Conservation (phyloP, 2,888 invertebrate species). For the Pyrgus malvae region DNA sequence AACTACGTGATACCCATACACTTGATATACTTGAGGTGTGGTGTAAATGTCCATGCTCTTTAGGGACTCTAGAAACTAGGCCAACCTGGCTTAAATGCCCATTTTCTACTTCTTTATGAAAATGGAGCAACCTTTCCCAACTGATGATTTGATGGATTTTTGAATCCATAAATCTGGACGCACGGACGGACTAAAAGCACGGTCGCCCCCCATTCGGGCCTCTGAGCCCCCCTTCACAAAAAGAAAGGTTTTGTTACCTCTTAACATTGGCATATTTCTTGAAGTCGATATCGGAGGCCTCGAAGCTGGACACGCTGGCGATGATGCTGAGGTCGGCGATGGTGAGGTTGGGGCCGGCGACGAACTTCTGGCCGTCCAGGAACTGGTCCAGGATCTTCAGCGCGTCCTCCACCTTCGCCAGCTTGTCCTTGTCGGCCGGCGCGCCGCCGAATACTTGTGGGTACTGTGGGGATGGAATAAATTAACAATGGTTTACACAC, state of each 20-base stretch:
- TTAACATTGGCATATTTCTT: constrained; percentile 85
- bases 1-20: no score
- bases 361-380: constrained; percentile 86
- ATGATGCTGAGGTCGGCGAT: constrained; percentile 89
- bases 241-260: constrained; percentile 51
- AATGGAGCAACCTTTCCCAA: no score
- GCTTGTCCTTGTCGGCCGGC: constrained; percentile 85
- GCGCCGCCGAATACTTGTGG: constrained; percentile 83
- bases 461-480: constrained; percentile 60
- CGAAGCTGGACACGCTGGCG: constrained; percentile 86
- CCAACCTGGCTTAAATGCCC: no score
- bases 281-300: constrained; percentile 85
- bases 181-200: no score
- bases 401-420: constrained; percentile 85
- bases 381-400: constrained; percentile 87
- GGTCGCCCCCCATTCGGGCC: no score
- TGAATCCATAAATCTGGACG: no score
- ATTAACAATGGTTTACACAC: neutral
- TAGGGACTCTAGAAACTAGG: no score
- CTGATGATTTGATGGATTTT: no score
- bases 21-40: no score
- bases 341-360: constrained; percentile 87
- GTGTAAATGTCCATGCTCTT: no score
- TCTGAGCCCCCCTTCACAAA: neutral
- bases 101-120: no score